Evolutionary conservation across 2,113 vertebrate species (phyloP).

Genomic region (Micronycteris hirsuta): DNA sequence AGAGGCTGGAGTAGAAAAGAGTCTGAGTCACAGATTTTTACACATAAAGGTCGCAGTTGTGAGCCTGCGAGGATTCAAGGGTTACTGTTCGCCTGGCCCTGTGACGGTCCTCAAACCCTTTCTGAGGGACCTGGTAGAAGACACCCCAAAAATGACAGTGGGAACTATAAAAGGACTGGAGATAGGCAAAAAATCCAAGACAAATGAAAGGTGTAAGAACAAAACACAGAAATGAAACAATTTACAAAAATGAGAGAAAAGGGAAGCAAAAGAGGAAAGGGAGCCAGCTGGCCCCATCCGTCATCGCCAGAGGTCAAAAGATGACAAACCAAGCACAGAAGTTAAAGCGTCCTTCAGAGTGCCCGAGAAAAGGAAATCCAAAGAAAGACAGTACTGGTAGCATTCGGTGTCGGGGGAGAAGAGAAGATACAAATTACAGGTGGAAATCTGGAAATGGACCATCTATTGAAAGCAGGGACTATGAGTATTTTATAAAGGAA

Average conservation of each 20-base stretch:
- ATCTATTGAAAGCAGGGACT: neutral
- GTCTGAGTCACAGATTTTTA: neutral
- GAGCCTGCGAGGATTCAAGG: neutral
- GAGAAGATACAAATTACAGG: neutral
- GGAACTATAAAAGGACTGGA: neutral
- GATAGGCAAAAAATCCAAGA: neutral
- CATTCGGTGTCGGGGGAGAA: neutral
- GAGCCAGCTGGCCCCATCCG: neutral
- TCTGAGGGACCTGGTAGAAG: neutral
- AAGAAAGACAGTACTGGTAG: neutral
- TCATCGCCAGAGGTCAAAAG: neutral
- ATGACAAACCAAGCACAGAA: neutral
- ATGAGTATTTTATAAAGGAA: neutral
- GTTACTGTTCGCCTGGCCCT: neutral
- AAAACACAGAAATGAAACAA: neutral
- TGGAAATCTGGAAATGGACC: neutral
- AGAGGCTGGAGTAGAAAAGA: neutral
- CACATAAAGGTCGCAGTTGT: neutral
- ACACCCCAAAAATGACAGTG: neutral
- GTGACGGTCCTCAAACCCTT: neutral
- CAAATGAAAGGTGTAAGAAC: neutral
- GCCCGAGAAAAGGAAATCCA: too few species aligned
- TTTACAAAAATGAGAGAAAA: neutral
- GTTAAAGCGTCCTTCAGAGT: neutral
- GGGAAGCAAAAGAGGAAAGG: neutral